phyloP scores from a whole-genome alignment of 2,888 invertebrate genomes.

The Monochamus alternatus region DNA sequence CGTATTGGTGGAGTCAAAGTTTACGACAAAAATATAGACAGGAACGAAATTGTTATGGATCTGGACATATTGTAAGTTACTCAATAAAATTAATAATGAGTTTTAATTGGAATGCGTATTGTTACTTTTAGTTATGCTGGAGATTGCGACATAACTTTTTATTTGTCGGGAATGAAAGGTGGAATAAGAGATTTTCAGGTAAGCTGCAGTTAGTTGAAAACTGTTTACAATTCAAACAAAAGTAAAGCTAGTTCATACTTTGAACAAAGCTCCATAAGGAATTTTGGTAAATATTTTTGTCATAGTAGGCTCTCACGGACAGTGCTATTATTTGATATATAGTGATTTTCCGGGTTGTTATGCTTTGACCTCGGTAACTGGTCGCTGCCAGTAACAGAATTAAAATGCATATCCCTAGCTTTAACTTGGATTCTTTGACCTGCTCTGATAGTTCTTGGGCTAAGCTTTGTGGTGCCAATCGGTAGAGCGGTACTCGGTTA shows the following conservation, averaged over 20 bases:
- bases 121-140: constrained; percentile 87
- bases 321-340: too few relatives aligned
- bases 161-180: constrained; percentile 86
- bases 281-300: too few relatives aligned
- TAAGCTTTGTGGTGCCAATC: too few relatives aligned
- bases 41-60: constrained; percentile 98
- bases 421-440: too few relatives aligned
- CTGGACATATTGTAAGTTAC: constrained; percentile 90
- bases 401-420: too few relatives aligned
- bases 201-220: constrained; percentile 44
- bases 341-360: too few relatives aligned
- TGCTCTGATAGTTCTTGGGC: too few relatives aligned
- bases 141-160: constrained; percentile 96
- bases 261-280: not conserved
- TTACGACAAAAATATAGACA: constrained; percentile 93
- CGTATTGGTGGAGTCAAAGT: constrained; percentile 97
- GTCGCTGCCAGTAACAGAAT: too few relatives aligned
- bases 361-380: too few relatives aligned
- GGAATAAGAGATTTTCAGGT: constrained; percentile 89
- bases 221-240: not conserved
- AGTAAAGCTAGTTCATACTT: too few relatives aligned
- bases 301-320: too few relatives aligned
- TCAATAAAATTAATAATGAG: not conserved
- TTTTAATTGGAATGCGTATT: constrained; percentile 82
- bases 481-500: too few relatives aligned